Conservation (phyloP, 2,113 vertebrate species). For the Rhegmatorhina hoffmannsi region DNA sequence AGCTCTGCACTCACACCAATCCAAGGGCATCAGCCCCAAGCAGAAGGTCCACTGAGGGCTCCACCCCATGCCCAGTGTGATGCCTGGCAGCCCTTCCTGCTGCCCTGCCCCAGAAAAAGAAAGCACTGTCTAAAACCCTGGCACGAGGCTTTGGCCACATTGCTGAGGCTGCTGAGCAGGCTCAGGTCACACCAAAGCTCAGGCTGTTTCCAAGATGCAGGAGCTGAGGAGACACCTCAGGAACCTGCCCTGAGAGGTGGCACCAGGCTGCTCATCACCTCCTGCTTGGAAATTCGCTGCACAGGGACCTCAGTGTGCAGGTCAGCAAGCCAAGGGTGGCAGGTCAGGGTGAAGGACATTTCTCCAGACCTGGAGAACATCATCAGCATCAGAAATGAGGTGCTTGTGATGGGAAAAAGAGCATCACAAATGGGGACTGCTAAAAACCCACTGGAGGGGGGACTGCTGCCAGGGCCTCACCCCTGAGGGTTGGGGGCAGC, state of each 20-base stretch:
- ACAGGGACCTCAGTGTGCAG: not conserved
- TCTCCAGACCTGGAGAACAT: not conserved
- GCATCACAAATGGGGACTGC: not conserved
- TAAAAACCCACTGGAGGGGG: not conserved
- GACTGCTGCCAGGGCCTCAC: not conserved
- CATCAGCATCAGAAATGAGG: not conserved
- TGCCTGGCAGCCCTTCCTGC: constrained; percentile 18
- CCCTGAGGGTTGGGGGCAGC: not conserved
- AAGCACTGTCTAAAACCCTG: constrained; percentile 45
- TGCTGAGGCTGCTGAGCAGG: not conserved
- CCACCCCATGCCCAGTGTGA: not conserved
- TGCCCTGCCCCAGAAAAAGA: constrained; percentile 19
- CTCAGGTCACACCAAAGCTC: not conserved
- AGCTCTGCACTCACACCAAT: not conserved
- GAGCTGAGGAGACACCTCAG: not conserved
- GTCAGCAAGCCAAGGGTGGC: not conserved
- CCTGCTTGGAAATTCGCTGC: not conserved
- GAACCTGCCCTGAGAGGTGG: not conserved
- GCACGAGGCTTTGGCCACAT: not conserved
- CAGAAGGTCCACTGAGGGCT: not conserved
- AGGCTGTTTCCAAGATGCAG: not conserved
- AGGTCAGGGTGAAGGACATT: not conserved
- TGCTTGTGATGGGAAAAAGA: not conserved
- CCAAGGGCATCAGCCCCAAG: not conserved
- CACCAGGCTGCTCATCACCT: not conserved